Evolutionary conservation across 2,888 invertebrate species (phyloP), one percentile per base, ranked within the genome.

Genomic region (Microctonus aethiopoides): DNA sequence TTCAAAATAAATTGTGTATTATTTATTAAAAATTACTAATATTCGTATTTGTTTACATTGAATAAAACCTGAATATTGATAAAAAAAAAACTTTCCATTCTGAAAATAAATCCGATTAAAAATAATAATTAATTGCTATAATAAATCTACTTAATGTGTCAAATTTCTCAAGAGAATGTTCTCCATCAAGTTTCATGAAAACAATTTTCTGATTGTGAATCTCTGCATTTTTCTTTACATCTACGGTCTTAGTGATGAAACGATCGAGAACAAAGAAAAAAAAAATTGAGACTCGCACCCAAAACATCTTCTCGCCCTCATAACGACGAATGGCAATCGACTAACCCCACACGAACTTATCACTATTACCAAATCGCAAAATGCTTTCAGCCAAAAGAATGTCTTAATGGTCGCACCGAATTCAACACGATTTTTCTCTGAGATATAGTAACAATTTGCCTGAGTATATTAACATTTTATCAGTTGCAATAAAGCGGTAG

Each of bases 161-260:
- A 16, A 57, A 57, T 57, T 16, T 57, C 20, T 57, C 32, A 32
- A 2, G 32, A 32, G 29, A 32, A 9, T n/a, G 16, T 46, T 16
- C 16, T 7, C 46, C 7, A 46, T 46, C 7, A 1, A 16, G 46
- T 16, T 46, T 20, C 16, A 20, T 16, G 32, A 16, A 57, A 57
- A 32, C 57, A 57, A 57, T 57, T 57, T 57, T 57, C 57, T 57
- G 57, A 57, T 57, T 57, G 57, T 16, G 16, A 24, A 57, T 57
- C 57, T 57, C 34, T 20, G 20, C 16, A 20, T 57, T 56, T 57
- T 5, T 57, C n/a, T n/a, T n/a, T 32, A 32, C 34, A 57, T 57
- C 7, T 20, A 29, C 20, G 16, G 32, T 57, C 34, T 13, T 32
- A 32, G n/a, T 57, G 16, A 46, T 4, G 16, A 46, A 7, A 13